A percentile compares a stretch with the other conserved stretches of the same genome.
phyloP scores from a whole-genome alignment of 2,888 invertebrate species.

The Zaprionus obscuricornis region DNA sequence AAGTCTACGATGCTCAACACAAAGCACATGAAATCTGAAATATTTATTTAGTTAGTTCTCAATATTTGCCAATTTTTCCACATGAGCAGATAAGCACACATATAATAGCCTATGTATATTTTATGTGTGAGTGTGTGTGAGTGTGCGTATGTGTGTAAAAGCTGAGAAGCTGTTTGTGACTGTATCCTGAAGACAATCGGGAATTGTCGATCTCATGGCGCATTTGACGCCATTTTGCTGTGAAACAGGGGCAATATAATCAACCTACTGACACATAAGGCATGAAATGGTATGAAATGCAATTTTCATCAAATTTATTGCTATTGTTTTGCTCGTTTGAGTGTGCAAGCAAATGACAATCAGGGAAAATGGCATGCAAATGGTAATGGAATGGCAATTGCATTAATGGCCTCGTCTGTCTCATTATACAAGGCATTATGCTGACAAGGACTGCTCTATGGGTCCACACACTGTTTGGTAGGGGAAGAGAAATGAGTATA shows the following conservation, averaged over 20 bases:
- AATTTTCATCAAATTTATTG: conserved; percentile 77
- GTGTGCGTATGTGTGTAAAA: neutral
- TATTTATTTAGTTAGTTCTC: no score
- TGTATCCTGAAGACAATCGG: conserved; percentile 13
- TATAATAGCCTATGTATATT: no score
- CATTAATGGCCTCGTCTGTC: conserved; percentile 63
- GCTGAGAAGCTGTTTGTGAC: neutral
- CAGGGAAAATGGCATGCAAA: conserved; percentile 45
- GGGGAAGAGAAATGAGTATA: neutral
- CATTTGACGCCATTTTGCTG: conserved; percentile 52
- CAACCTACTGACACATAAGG: conserved; percentile 67
- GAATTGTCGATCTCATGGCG: conserved; percentile 22
- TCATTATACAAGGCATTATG: conserved; percentile 64
- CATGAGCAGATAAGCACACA: no score
- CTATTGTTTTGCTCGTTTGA: conserved; percentile 54
- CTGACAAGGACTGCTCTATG: conserved; percentile 29
- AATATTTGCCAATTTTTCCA: no score
- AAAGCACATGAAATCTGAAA: no score
- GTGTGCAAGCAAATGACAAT: conserved; percentile 53
- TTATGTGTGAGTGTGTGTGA: no score
- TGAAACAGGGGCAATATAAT: conserved; percentile 44
- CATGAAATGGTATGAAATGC: conserved; percentile 69
- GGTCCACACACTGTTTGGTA: no score
- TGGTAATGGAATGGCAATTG: conserved; percentile 54
- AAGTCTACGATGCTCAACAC: no score